Evolutionary conservation across 2,797 vertebrate species (phyloP), one percentile per base, ranked within the genome.

Genomic region (Lacerta bilineata): DNA sequence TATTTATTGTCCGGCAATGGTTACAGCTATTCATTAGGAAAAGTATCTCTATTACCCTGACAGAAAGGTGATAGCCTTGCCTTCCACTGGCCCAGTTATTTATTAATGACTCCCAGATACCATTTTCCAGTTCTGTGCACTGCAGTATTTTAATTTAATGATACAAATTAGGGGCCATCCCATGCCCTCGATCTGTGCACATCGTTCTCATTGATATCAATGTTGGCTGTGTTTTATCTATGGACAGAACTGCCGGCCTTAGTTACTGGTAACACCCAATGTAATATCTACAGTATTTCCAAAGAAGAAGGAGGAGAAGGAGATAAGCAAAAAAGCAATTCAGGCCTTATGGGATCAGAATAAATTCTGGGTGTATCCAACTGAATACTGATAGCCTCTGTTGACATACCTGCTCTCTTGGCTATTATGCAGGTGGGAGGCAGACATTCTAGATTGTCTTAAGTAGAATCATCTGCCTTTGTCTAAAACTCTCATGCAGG

Each of bases 41-140:
- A 96, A 93, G 2, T 88, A 88, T 91, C 89, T 94, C 89, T 91
- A 90, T 95, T 93, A 91, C 86, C 90, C 85, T 94, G 94, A 93
- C 89, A 92, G 86, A 95, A 95, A 93, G 90, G 90, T 93, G 91
- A 95, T 93, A 95, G 89, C 80, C 75, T 93, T 90, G 68, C 90
- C 86, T 94, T 93, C 87, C 79, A 90, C 88, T 87, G 80, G 82
- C 29, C 83, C 72, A 83, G 41, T 78, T 95, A 95, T 93, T 92
- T 90, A 89, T 95, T 93, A 94, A 95, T 95, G 85, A 91, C 88
- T 95, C 90, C 83, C 75, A 90, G 88, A 94, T 89, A 93, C 74
- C 88, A 91, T 94, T 93, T 95, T 89, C 94, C 91, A 92, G 90
- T 89, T 90, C 91, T 93, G 1, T 94, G 90, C 87, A 86, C 91